phyloP scores from a whole-genome alignment of 2,888 invertebrate species.

The Andrena trimmerana region DNA sequence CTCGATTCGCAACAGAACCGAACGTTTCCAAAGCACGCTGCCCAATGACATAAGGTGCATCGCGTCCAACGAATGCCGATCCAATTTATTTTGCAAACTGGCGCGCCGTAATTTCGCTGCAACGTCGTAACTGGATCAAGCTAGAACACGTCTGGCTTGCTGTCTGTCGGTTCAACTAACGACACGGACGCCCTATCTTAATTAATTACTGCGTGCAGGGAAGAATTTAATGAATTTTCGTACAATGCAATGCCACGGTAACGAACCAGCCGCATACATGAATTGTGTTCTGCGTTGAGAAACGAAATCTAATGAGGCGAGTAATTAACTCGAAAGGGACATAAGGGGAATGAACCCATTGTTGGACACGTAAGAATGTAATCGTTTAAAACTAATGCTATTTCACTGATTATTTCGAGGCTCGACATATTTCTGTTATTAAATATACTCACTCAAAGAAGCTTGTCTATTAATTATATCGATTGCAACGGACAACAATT shows the following conservation, averaged over 20 bases:
- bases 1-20: not conserved
- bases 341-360: constrained; percentile 12
- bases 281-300: constrained; percentile 35
- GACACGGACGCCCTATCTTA: constrained; percentile 47
- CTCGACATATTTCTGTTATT: not conserved
- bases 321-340: constrained; percentile 32
- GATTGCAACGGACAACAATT: too few relatives aligned
- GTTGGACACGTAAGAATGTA: not conserved
- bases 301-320: constrained; percentile 50
- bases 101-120: constrained; percentile 20
- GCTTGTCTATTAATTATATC: too few relatives aligned
- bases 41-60: not conserved
- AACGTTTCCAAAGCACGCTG: not conserved
- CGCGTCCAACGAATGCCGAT: not conserved
- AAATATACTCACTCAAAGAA: too few relatives aligned
- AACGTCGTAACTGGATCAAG: constrained; percentile 43
- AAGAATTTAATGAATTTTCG: constrained; percentile 61
- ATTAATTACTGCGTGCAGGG: constrained; percentile 57
- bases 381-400: not conserved
- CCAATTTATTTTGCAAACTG: constrained; percentile 31
- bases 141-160: constrained; percentile 19
- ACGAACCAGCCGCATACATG: constrained; percentile 35
- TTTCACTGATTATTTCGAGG: not conserved
- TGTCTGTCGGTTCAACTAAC: constrained; percentile 47
- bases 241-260: constrained; percentile 49